Evolutionary conservation across 2,797 vertebrate species (phyloP).

Genomic region (Periparus ater): DNA sequence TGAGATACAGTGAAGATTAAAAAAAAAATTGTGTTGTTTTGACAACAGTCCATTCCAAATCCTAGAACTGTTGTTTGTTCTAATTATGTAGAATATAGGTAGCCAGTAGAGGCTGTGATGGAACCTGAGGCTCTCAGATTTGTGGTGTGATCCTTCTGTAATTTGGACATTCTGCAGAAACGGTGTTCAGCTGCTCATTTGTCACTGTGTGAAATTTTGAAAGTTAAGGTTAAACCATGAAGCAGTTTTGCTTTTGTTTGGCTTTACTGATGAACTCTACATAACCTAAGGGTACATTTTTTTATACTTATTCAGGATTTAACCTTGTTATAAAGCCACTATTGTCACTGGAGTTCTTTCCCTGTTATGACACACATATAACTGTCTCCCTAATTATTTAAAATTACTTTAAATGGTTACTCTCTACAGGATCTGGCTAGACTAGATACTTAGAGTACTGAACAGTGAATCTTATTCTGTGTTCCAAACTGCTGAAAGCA

Average conservation of each 20-base stretch:
- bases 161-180: background rate
- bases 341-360: background rate
- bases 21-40: background rate
- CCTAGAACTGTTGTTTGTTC: background rate
- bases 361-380: rapidly evolving
- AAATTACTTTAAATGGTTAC: background rate
- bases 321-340: background rate
- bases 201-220: background rate
- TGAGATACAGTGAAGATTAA: background rate
- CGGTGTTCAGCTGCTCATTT: background rate
- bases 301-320: background rate
- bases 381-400: background rate
- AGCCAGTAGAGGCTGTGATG: background rate
- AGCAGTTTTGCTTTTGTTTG: background rate
- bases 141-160: background rate
- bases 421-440: background rate
- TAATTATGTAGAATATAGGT: background rate
- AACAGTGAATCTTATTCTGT: background rate
- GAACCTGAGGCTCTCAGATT: background rate
- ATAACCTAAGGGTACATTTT: background rate
- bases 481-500: background rate
- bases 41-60: background rate
- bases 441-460: background rate
- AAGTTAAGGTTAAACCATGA: background rate
- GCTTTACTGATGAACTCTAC: background rate